These are phyloP conservation scores for Drosophila carrolli DNA, from an alignment of 1,140 invertebrate species.

Conservation along the genomic window DNA sequence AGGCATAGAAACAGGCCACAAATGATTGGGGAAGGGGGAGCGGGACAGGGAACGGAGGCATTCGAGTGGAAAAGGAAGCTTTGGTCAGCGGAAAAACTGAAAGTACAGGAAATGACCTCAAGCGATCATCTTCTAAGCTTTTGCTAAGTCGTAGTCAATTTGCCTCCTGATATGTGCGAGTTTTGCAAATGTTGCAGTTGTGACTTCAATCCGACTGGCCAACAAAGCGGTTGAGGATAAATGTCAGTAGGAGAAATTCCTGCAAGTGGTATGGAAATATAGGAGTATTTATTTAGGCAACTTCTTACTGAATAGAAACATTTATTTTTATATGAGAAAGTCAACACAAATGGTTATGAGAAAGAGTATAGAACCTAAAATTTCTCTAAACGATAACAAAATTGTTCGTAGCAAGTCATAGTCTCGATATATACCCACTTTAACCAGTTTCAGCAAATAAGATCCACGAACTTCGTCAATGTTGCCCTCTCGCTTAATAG, in stretches of 20 bases:
- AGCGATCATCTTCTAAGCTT: constrained; percentile 37
- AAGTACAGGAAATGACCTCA: constrained; percentile 35
- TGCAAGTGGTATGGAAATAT: constrained; percentile 9
- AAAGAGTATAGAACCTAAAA: too few species aligned
- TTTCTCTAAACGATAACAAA: too few species aligned
- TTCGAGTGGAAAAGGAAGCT: constrained; percentile 23
- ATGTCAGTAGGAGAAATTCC: constrained; percentile 3
- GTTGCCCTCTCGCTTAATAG: not conserved
- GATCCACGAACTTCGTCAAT: not conserved
- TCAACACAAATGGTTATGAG: not conserved
- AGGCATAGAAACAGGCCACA: constrained; percentile 25
- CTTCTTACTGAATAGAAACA: not conserved
- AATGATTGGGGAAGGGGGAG: not conserved
- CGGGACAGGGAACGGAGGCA: not conserved
- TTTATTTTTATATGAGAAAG: not conserved
- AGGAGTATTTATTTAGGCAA: constrained; percentile 11
- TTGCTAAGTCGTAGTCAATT: constrained; percentile 32
- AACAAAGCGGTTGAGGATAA: not conserved
- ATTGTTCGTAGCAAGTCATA: too few species aligned
- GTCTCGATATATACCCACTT: not conserved
- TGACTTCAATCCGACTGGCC: constrained; percentile 11
- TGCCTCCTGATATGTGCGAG: constrained; percentile 18
- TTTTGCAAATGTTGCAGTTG: constrained; percentile 23
- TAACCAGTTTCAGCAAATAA: not conserved
- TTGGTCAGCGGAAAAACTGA: constrained; percentile 32